These are phyloP conservation scores for Oryzias celebensis DNA, from an alignment of 2,113 vertebrate genomes.

Conservation along the genomic window DNA sequence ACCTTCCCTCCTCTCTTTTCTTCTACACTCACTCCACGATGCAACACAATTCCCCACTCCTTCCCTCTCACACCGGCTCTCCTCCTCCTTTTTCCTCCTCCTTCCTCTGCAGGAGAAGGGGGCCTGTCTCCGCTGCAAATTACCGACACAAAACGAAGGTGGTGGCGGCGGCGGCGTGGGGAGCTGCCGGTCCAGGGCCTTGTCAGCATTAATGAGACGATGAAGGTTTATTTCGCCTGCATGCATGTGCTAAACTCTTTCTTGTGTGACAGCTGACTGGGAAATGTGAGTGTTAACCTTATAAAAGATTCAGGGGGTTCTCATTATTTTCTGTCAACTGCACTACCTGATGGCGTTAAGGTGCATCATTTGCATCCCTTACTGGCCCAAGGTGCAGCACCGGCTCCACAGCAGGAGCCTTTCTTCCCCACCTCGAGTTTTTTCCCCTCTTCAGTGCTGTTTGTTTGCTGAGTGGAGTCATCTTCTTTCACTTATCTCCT, in stretches of 20 bases:
- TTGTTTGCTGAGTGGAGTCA: slow-evolving; percentile 72
- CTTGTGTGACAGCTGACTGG: slow-evolving; percentile 99
- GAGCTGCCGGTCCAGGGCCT: slow-evolving; percentile 85
- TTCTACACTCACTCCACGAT: slow-evolving; percentile 69
- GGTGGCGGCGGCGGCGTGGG: slow-evolving; percentile 78
- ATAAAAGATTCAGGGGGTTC: slow-evolving; percentile 99
- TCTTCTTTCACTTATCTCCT: slow-evolving; percentile 62
- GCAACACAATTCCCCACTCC: slow-evolving; percentile 73
- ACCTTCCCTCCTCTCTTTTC: slow-evolving; percentile 68
- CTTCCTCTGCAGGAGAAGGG: slow-evolving; percentile 59
- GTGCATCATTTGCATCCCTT: slow-evolving; percentile 93
- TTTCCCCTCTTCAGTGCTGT: slow-evolving; percentile 34
- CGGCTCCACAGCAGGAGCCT: slow-evolving; percentile 33
- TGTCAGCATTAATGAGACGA: slow-evolving; percentile 99
- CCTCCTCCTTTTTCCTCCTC: slow-evolving; percentile 48
- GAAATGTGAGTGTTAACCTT: slow-evolving; percentile 98
- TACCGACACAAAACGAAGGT: slow-evolving; percentile 98
- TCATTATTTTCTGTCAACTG: slow-evolving; percentile 99
- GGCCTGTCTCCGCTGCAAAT: slow-evolving; percentile 88
- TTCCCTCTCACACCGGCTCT: slow-evolving; percentile 65
- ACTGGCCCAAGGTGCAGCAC: slow-evolving; percentile 73
- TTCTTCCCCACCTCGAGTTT: slow-evolving; percentile 10
- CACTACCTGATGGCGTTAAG: slow-evolving; percentile 88
- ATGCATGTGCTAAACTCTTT: slow-evolving; percentile 97
- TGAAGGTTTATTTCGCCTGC: slow-evolving; percentile 93